Base-by-base conservation (phyloP, 2,888 invertebrate species). In the Trichopria drosophilae region DNA sequence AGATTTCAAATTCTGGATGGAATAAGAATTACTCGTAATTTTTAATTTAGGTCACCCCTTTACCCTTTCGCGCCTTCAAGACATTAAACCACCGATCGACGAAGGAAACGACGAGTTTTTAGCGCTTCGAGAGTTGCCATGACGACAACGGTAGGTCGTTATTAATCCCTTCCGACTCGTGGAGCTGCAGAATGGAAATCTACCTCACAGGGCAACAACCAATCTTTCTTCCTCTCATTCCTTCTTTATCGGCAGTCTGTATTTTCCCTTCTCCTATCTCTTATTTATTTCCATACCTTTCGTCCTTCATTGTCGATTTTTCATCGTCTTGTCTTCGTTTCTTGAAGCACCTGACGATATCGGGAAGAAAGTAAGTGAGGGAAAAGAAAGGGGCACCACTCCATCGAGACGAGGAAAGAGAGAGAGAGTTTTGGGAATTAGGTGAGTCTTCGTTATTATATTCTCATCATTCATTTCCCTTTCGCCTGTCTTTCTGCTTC, bases 121-220 rank as follows among this genome's bases (percentile, higher is more conserved):
- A 66, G 63, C 66, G 63, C 62, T 60, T 57, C 59, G 55, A 64
- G 63, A 65, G 70, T 70, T 67, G 58, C 69, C 69, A 71, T 70
- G 68, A 55, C 65, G 66, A 72, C 70, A 65, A 67, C 67, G 63
- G 64, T 63, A 64, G 67, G 68, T 69, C 63, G 69, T 70, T 71
- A 69, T 72, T 72, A 72, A 71, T 71, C 65, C 67, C 44, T 10
- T 10, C 61, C 57, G 61, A 59, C 65, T n/a, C n/a, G 63, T 65
- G 64, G 62, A 58, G 61, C 62, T 59, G 61, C 62, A 64, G 67
- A 63, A 66, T 61, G 60, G 58, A 59, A 61, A n/a, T n/a, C n/a
- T n/a, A n/a, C n/a, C n/a, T n/a, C n/a, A n/a, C n/a, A n/a, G n/a
- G n/a, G n/a, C n/a, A 36, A 24, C 6, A 24, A 10, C 24, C 24